Conservation (phyloP, 2,888 invertebrate species). For the Romanomermis culicivorax region DNA sequence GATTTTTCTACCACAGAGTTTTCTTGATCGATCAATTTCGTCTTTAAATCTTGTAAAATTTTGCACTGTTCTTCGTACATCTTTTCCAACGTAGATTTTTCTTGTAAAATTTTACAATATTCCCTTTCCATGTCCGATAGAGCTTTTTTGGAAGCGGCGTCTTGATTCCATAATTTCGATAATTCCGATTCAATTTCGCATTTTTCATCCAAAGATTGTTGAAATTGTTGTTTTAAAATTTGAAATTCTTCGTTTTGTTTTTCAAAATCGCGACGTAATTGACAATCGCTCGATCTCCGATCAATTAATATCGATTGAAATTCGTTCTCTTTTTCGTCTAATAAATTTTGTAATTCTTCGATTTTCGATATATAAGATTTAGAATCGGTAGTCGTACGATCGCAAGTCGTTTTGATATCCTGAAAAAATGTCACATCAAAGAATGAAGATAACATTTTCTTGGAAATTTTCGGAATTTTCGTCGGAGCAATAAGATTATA, state of each 20-base stretch:
- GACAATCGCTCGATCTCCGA: no score
- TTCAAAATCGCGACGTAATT: background rate
- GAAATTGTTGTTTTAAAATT: background rate
- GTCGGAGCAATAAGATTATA: no score
- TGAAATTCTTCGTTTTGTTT: background rate
- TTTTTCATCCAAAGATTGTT: background rate
- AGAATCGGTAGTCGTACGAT: background rate
- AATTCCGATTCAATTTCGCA: background rate
- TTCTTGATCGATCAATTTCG: background rate
- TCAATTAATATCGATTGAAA: no score
- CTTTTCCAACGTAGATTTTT: background rate
- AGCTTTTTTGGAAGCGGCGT: background rate
- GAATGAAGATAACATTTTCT: no score
- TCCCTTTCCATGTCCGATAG: background rate
- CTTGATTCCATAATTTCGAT: background rate
- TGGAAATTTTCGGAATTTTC: no score
- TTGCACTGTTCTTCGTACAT: background rate
- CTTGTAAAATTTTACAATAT: background rate
- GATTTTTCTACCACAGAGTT: background rate
- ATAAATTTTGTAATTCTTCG: background rate
- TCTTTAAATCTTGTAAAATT: background rate
- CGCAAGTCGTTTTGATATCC: background rate
- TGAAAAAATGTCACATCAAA: background rate
- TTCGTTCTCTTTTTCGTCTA: background rate
- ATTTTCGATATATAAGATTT: background rate